Base-by-base conservation (phyloP, 2,888 invertebrate species). In the Melanargia galathea region DNA sequence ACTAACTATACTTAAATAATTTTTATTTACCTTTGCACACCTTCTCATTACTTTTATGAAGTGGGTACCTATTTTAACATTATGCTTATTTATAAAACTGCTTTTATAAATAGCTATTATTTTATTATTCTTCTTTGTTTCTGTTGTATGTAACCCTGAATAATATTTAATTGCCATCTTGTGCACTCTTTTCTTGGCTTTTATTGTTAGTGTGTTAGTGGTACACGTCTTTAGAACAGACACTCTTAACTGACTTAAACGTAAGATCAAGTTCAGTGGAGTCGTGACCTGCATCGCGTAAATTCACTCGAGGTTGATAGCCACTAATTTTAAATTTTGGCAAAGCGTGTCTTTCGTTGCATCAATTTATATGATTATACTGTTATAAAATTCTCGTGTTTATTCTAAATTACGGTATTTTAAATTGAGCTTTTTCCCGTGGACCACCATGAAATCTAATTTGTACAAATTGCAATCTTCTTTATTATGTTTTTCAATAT, bases 271-370 rank as follows among this genome's bases (percentile, higher is more conserved):
- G 18, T 26, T 43, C 40, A 26, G 10, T 16, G 16, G 16, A 43
- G 22, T 55, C 55, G 55, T 55, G 55, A 55, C 40, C 40, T 16
- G 48, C 43, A n/a, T 26, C 55, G 16, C 55, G 43, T 55, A 55
- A 55, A 58, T 48, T 58, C 46, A 22, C 16, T 2, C 26, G 45
- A 35, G n/a, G 33, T 35, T 46, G 46, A 48, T 35, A 48, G 22
- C 38, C 48, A 16, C 46, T 52, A 20, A 60, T 60, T 60, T 60
- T 13, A 43, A 60, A 58, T 58, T 58, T 58, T 38, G 58, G 58
- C 48, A 58, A 33, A 22, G 22, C 35, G n/a, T 22, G 46, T 22
- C 56, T 45, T 57, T 57, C 56, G 22, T 58, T 43, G 43, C 40
- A 43, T 55, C 55, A 55, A 55, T 43, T 55, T 40, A 5, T 43